phyloP scores from a whole-genome alignment of 2,888 invertebrate genomes.

The Epirrita christyi region DNA sequence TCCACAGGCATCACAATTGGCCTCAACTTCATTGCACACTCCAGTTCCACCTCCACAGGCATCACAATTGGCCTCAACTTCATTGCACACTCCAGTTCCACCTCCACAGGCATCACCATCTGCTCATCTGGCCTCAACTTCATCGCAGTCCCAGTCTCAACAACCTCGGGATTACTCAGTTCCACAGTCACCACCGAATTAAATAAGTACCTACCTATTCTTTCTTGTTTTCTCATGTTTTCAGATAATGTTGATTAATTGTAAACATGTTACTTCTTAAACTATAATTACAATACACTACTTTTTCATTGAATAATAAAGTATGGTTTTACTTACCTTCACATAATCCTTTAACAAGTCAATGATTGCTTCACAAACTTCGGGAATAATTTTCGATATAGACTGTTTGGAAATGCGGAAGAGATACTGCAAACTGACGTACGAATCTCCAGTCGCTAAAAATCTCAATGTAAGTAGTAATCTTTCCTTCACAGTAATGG shows the following conservation, averaged over 20 bases:
- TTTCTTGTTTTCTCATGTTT: not conserved
- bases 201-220: constrained; percentile 30
- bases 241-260: not conserved
- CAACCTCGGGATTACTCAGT: constrained; percentile 8
- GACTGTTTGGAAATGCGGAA: constrained; percentile 36
- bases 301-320: too few relatives aligned
- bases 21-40: too few relatives aligned
- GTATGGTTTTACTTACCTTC: constrained; percentile 41
- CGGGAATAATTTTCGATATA: constrained; percentile 37
- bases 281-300: constrained; percentile 32
- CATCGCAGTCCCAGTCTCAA: constrained; percentile 2
- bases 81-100: too few relatives aligned
- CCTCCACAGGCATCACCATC: not conserved
- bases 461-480: constrained; percentile 37
- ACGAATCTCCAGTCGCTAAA: constrained; percentile 42
- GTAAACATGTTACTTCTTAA: too few relatives aligned
- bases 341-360: constrained; percentile 35
- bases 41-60: too few relatives aligned
- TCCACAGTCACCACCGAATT: constrained; percentile 35
- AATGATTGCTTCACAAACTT: constrained; percentile 40
- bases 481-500: constrained; percentile 40
- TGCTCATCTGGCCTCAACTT: constrained; percentile 7
- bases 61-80: too few relatives aligned
- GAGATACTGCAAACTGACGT: too few relatives aligned
- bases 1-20: too few relatives aligned